phyloP scores from a whole-genome alignment of 2,797 vertebrate genomes.

The Betta splendens region DNA sequence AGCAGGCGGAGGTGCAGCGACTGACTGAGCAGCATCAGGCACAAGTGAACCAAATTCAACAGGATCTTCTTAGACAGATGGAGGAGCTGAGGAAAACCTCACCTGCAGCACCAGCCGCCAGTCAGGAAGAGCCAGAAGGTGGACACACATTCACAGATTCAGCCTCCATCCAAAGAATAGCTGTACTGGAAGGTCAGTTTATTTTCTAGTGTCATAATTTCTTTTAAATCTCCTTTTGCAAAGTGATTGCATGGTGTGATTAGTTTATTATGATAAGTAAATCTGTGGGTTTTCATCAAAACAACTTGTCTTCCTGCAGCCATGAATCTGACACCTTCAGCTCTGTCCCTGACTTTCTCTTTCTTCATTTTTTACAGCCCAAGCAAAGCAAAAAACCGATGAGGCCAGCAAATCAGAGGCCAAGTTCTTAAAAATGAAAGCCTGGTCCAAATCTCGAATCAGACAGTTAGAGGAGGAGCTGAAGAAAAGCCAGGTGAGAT shows the following conservation, averaged over 20 bases:
- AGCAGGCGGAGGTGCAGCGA: constrained; percentile 81
- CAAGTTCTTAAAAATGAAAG: constrained; percentile 92
- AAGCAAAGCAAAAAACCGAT: constrained; percentile 85
- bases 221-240: not conserved
- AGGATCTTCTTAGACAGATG: constrained; percentile 79
- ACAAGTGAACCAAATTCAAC: constrained; percentile 80
- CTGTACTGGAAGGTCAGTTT: constrained; percentile 85
- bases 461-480: constrained; percentile 89
- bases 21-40: constrained; percentile 79
- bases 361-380: constrained; percentile 65
- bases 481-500: constrained; percentile 82
- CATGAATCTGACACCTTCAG: not conserved
- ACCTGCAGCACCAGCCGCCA: constrained; percentile 12
- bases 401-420: constrained; percentile 89
- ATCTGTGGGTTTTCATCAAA: not conserved
- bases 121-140: constrained; percentile 18
- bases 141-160: constrained; percentile 32
- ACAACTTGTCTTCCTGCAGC: not conserved
- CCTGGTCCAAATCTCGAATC: constrained; percentile 90
- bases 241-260: too few species aligned
- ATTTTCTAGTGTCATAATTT: not conserved
- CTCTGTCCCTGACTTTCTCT: not conserved
- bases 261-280: too few species aligned
- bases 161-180: constrained; percentile 70
- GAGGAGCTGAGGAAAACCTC: constrained; percentile 69